Base-by-base conservation (phyloP, 2,888 invertebrate genomes). In the Hybos culiciformis region DNA sequence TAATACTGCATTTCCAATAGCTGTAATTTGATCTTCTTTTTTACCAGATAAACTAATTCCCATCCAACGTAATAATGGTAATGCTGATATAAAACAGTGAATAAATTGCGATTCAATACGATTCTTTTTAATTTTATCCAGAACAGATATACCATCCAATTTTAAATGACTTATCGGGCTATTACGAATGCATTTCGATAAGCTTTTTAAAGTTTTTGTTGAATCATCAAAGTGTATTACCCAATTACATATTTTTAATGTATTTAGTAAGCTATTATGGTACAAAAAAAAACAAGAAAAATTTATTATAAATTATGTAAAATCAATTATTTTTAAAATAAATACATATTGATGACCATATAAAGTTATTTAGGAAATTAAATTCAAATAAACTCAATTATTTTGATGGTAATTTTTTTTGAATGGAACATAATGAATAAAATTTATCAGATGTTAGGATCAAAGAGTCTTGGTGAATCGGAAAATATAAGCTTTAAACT, bases 161-260 rank as follows among this genome's bases (percentile, higher is more conserved):
- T 59, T 59, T 31, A 59, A 51, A 50, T 59, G 58, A 47, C 59
- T 58, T 18, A 59, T 51, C 7, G 56, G 53, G 42, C 56, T 56
- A 38, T 56, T 56, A 14, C 57, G 54, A 20, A 59, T 52, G 42
- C 52, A 51, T 49, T 57, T 59, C 31, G 55, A 53, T 44, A 58
- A 48, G 1, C 43, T 46, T 49, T 59, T 59, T 26, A 58, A 46
- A 31, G 59, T 56, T 46, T 55, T 56, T 8, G 52, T 48, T 29
- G 55, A 47, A 42, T 58, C 58, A 39, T 58, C 58, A 36, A 59
- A 54, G 49, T 58, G 57, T 20, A 59, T 52, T 4, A 57, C 54
- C 59, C 59, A 59, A 48, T 59, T 56, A 38, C 59, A 59, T 20
- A 59, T 55, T 48, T 59, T 58, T 37, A 59, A 48, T 37, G 59